These are phyloP conservation scores for Chaetops frenatus DNA, from an alignment of 2,113 vertebrate genomes.

Conservation along the genomic window DNA sequence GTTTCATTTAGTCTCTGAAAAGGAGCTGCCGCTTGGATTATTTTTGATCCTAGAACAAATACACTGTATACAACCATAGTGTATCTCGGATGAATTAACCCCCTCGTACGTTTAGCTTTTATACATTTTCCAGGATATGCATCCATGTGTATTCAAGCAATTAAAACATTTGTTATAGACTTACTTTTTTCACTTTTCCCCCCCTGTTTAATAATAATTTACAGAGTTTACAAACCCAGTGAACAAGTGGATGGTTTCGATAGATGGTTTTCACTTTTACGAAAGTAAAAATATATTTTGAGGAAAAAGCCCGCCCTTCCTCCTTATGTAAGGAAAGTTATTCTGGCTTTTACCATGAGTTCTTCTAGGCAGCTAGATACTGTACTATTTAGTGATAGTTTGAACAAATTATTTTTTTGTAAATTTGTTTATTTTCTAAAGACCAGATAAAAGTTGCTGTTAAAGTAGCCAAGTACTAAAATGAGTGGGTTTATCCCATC, in stretches of 20 bases:
- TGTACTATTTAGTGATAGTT: not conserved
- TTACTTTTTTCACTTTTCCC: not conserved
- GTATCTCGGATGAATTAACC: conserved; percentile 1
- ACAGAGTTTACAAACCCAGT: not conserved
- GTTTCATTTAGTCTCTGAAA: conserved; percentile 68
- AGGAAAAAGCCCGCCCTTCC: not conserved
- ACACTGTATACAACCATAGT: not conserved
- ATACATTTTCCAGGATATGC: not conserved
- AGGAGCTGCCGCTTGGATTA: conserved; percentile 63
- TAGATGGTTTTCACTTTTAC: not conserved
- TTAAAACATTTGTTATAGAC: not conserved
- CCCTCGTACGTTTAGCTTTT: not conserved
- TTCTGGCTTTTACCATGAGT: not conserved
- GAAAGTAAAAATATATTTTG: not conserved
- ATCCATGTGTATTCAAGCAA: not conserved
- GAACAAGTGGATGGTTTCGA: not conserved
- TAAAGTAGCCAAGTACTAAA: conserved; percentile 30
- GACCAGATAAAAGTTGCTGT: not conserved
- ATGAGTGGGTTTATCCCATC: conserved; percentile 1
- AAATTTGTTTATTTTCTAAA: conserved; percentile 18
- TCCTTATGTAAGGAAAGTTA: not conserved
- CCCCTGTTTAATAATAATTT: not conserved
- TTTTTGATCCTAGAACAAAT: conserved; percentile 63
- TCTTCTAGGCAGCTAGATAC: not conserved
- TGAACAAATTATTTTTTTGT: not conserved